Conservation (phyloP, 2,113 vertebrate species). For the Bolborhynchus lineola region DNA sequence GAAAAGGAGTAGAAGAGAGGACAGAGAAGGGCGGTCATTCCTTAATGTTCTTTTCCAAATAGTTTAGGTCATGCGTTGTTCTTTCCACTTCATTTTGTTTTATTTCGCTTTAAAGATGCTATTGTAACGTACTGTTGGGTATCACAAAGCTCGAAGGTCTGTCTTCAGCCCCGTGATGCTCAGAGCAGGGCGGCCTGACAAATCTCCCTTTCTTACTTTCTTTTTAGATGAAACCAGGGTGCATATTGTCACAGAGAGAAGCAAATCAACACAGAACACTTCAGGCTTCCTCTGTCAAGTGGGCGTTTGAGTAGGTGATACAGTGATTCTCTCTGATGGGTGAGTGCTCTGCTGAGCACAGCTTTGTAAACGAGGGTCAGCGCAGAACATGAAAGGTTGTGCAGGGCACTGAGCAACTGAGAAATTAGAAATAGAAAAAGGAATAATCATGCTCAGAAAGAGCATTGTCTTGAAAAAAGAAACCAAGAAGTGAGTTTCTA, state of each 20-base stretch:
- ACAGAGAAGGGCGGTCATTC: neutral
- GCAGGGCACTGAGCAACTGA: neutral
- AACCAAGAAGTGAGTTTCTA: neutral
- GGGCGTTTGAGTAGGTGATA: neutral
- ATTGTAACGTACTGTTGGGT: neutral
- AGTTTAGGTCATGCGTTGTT: neutral
- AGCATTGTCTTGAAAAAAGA: neutral
- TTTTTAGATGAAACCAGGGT: slow-evolving; percentile 15
- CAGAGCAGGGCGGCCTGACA: neutral
- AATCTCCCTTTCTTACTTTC: neutral
- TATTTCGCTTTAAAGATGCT: neutral
- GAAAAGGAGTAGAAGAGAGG: neutral
- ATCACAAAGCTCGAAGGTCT: neutral
- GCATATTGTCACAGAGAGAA: neutral
- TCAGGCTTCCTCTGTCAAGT: neutral
- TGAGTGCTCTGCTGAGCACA: neutral
- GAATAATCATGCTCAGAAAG: neutral
- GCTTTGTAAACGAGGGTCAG: neutral
- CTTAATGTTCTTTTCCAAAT: neutral
- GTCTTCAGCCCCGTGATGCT: neutral
- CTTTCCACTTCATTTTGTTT: neutral
- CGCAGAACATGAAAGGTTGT: neutral
- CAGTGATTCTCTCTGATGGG: neutral
- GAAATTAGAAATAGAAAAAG: neutral
- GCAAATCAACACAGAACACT: slow-evolving; percentile 4